These are phyloP conservation scores for Meteorus cinctellus DNA, from an alignment of 2,888 invertebrate genomes.

Conservation along the genomic window DNA sequence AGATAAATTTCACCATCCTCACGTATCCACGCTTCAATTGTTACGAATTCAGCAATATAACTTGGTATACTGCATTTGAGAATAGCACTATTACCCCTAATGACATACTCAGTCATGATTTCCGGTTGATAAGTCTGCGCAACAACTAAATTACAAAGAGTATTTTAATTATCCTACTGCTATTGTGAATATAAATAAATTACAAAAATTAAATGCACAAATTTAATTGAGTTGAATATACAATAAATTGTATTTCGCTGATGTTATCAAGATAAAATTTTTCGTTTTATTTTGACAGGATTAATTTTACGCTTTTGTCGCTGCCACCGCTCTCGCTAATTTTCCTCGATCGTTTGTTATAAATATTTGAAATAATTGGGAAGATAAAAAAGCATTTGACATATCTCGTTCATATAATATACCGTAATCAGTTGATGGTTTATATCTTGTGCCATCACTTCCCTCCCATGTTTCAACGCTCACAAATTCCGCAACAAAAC, in stretches of 20 bases:
- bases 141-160: conserved; percentile 76
- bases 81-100: conserved; percentile 82
- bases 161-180: not conserved
- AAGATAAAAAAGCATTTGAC: not conserved
- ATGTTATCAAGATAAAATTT: no score
- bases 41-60: conserved; percentile 84
- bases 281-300: not conserved
- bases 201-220: not conserved
- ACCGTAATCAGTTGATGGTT: conserved; percentile 84
- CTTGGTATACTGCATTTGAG: conserved; percentile 84
- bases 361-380: not conserved
- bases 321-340: conserved; percentile 41
- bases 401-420: conserved; percentile 61
- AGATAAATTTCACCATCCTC: conserved; percentile 76
- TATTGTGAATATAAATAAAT: not conserved
- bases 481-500: conserved; percentile 93
- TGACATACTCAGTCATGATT: conserved; percentile 83
- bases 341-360: not conserved
- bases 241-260: no score
- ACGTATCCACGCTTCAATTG: conserved; percentile 82
- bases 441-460: conserved; percentile 81
- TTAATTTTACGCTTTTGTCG: conserved; percentile 13
- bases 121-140: conserved; percentile 83
- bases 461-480: conserved; percentile 88
- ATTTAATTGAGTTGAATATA: no score